Evolutionary conservation across 1,140 invertebrate species (phyloP).

Genomic region (Plectrocnemia conspersa): DNA sequence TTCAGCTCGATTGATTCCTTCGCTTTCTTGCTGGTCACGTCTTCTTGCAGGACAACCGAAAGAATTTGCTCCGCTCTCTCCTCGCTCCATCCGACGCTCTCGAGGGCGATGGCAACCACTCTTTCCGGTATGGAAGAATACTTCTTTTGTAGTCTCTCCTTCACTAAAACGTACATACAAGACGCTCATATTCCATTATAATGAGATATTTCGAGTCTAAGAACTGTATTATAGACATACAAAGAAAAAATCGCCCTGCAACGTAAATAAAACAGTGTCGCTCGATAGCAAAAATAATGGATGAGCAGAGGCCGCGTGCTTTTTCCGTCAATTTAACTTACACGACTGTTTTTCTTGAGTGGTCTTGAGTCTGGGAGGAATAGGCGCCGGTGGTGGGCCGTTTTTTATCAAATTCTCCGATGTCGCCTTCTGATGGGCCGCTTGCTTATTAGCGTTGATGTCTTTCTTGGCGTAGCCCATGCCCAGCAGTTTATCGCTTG

Average conservation of each 20-base stretch:
- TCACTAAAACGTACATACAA: conserved; percentile 66
- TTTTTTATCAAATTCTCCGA: too few relatives aligned
- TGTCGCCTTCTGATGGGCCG: conserved; percentile 51
- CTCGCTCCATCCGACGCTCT: conserved; percentile 80
- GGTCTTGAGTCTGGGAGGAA: conserved; percentile 62
- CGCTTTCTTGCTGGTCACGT: conserved; percentile 50
- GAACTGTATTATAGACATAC: too few relatives aligned
- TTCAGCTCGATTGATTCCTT: conserved; percentile 32
- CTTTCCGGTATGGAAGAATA: conserved; percentile 72
- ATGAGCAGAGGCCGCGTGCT: too few relatives aligned
- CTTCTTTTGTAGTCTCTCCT: conserved; percentile 65
- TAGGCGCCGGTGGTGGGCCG: conserved; percentile 50
- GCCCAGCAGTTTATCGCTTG: conserved; percentile 69
- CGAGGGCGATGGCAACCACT: conserved; percentile 77
- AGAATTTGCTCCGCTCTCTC: conserved; percentile 72
- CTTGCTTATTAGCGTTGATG: conserved; percentile 47
- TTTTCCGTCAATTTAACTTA: too few relatives aligned
- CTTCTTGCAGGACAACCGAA: conserved; percentile 63
- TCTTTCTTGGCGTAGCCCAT: conserved; percentile 81
- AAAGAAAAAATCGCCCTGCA: too few relatives aligned
- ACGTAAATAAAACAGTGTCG: too few relatives aligned
- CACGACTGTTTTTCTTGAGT: conserved; percentile 69
- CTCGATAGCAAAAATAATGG: too few relatives aligned
- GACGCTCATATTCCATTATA: too few relatives aligned
- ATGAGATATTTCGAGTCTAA: too few relatives aligned